phyloP scores from a whole-genome alignment of 2,797 vertebrate genomes.

The Darevskia mixta region DNA sequence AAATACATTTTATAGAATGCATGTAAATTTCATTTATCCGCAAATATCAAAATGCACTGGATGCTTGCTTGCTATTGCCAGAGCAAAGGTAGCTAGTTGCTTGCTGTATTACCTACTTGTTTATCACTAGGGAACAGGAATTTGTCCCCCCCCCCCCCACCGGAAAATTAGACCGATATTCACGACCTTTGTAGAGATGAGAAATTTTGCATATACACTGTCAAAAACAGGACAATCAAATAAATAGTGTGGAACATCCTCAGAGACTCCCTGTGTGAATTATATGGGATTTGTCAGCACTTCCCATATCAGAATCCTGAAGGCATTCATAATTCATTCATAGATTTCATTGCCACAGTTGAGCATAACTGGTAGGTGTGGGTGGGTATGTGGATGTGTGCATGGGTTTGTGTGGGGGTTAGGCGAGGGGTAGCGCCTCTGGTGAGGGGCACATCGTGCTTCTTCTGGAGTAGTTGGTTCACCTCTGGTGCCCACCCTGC shows the following conservation, averaged over 20 bases:
- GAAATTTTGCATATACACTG: too few relatives aligned
- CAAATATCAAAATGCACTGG: background rate
- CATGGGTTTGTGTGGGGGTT: too few relatives aligned
- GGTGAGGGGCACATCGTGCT: too few relatives aligned
- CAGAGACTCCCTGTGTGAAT: background rate
- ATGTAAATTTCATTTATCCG: background rate
- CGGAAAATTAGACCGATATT: background rate
- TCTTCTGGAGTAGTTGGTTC: too few relatives aligned
- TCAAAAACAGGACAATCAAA: background rate
- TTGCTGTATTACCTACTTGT: too few relatives aligned
- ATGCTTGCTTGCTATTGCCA: background rate
- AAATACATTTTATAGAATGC: too few relatives aligned
- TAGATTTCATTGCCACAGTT: background rate
- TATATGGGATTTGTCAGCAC: background rate
- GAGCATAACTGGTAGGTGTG: too few relatives aligned
- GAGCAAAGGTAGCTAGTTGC: background rate
- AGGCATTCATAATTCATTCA: background rate
- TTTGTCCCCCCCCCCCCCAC: background rate
- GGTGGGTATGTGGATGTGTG: too few relatives aligned
- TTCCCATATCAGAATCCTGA: background rate
- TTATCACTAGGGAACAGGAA: background rate
- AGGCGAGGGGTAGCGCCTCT: too few relatives aligned
- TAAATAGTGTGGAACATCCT: background rate
- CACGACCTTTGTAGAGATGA: background rate
- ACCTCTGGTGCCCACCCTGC: too few relatives aligned